These are phyloP conservation scores for Alviniconcha marisindica DNA, from an alignment of 1,140 invertebrate species.

Conservation along the genomic window DNA sequence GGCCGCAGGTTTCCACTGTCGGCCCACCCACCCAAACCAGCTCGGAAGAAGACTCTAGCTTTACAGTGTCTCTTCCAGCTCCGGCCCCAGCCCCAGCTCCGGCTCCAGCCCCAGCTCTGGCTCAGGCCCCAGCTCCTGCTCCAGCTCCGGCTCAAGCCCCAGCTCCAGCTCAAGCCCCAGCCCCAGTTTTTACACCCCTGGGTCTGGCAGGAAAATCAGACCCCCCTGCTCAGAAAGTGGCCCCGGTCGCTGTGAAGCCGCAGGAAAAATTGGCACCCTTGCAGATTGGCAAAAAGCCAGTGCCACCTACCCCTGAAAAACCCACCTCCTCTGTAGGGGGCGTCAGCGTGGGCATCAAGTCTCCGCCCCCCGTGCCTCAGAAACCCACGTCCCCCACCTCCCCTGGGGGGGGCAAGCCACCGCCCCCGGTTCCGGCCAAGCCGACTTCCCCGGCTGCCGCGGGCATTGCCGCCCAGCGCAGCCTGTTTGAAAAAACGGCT, in stretches of 20 bases:
- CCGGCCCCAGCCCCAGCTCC: background rate
- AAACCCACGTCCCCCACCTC: conserved; percentile 31
- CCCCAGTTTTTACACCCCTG: background rate
- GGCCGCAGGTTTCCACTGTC: background rate
- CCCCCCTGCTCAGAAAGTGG: background rate
- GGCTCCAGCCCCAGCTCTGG: background rate
- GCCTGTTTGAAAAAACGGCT: conserved; percentile 43
- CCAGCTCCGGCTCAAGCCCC: background rate
- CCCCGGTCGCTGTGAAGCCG: background rate
- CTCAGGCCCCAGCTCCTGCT: background rate
- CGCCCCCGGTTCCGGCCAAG: conserved; percentile 31
- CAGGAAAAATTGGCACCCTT: conserved; percentile 23
- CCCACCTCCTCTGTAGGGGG: background rate
- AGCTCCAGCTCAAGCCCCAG: background rate
- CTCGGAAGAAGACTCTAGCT: conserved; percentile 5
- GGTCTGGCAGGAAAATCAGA: background rate
- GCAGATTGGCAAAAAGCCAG: conserved; percentile 22
- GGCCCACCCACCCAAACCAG: background rate
- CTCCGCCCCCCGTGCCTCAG: conserved; percentile 17
- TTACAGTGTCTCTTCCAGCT: conserved; percentile 8
- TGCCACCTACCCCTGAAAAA: conserved; percentile 3
- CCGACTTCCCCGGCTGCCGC: conserved; percentile 8
- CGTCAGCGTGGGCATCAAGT: background rate
- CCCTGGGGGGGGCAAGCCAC: background rate
- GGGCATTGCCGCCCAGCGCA: conserved; percentile 20